These are phyloP conservation scores for Dasysyrphus albostriatus DNA, from an alignment of 2,888 invertebrate genomes.

Conservation along the genomic window DNA sequence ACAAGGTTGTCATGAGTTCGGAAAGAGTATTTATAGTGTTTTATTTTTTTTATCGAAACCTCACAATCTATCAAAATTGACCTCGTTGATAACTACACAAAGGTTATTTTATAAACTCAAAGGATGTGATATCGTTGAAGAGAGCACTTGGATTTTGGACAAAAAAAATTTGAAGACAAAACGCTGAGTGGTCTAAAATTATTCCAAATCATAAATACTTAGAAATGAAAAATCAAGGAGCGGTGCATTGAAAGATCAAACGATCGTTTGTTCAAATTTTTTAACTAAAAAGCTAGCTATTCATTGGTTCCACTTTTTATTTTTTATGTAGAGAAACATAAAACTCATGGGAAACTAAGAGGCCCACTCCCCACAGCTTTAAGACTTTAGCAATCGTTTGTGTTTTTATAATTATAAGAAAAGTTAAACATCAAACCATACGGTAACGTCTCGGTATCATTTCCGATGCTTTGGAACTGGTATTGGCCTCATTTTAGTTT, in stretches of 20 bases:
- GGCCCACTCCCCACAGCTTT: too few species aligned
- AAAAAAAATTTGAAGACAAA: background rate
- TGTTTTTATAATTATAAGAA: too few species aligned
- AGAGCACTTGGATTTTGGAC: background rate
- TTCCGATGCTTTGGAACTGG: too few species aligned
- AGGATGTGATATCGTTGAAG: background rate
- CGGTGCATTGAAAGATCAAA: background rate
- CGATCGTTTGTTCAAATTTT: background rate
- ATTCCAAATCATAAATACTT: background rate
- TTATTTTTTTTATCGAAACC: slow-evolving; percentile 32
- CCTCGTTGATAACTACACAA: slow-evolving; percentile 32
- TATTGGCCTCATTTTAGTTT: too few species aligned
- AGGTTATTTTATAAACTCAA: slow-evolving; percentile 26
- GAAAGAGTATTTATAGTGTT: slow-evolving; percentile 27
- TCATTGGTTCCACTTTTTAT: background rate
- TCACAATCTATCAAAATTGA: slow-evolving; percentile 46
- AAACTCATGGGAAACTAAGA: too few species aligned
- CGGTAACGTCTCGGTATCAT: too few species aligned
- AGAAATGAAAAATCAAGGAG: background rate
- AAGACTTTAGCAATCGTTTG: too few species aligned
- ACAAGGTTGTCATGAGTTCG: slow-evolving; percentile 14
- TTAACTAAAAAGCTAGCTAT: background rate
- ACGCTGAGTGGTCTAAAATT: background rate
- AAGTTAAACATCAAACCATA: too few species aligned
- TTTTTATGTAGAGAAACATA: too few species aligned